Conservation (phyloP, 2,888 invertebrate species). For the Limenitis camilla region DNA sequence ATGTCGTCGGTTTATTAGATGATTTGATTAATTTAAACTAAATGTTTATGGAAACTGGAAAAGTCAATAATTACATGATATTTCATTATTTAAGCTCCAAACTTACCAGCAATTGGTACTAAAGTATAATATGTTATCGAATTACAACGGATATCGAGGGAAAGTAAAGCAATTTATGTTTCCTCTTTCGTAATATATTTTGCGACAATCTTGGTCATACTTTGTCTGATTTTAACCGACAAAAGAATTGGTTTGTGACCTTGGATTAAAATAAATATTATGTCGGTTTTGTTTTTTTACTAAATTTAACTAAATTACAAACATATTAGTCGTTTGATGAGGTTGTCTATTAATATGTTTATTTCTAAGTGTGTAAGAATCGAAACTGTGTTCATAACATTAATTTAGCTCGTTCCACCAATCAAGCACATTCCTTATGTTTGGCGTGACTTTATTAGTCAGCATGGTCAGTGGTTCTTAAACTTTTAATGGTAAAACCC, state of each 20-base stretch:
- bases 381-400: constrained; percentile 35
- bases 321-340: neutral
- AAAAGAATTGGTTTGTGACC: too few relatives aligned
- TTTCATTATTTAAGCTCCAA: neutral
- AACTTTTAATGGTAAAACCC: too few relatives aligned
- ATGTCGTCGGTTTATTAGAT: too few relatives aligned
- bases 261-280: too few relatives aligned
- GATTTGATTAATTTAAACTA: too few relatives aligned
- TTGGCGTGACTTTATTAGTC: constrained; percentile 41
- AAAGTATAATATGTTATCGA: neutral
- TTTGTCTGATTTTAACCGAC: too few relatives aligned
- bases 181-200: constrained; percentile 29
- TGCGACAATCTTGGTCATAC: constrained; percentile 15
- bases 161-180: constrained; percentile 36
- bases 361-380: neutral
- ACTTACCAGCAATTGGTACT: neutral
- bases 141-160: constrained; percentile 35
- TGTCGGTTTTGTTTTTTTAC: too few relatives aligned
- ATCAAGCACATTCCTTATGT: constrained; percentile 50
- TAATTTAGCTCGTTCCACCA: constrained; percentile 57
- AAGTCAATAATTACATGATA: neutral
- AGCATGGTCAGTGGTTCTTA: constrained; percentile 27
- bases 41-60: too few relatives aligned
- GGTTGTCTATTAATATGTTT: neutral
- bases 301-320: too few relatives aligned